phyloP scores from a whole-genome alignment of 2,888 invertebrate genomes.

The Ophioninae sp. region DNA sequence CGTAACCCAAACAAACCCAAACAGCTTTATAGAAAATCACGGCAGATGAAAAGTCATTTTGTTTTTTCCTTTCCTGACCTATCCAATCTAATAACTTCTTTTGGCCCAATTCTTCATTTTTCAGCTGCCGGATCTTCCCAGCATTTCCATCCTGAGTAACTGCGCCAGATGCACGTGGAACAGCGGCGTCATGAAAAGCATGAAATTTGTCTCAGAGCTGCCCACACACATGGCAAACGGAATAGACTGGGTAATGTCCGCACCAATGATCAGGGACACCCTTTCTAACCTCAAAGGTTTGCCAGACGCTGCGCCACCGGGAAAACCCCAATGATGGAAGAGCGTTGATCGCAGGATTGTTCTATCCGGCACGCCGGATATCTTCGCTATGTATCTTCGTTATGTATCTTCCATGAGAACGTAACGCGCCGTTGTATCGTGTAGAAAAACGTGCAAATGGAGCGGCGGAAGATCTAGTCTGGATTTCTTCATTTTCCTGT shows the following conservation, averaged over 20 bases:
- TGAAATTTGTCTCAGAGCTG: conserved; percentile 70
- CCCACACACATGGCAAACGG: conserved; percentile 70
- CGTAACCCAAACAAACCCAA: too few relatives aligned
- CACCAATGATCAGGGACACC: conserved; percentile 42
- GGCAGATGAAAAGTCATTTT: too few relatives aligned
- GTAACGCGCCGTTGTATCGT: background rate
- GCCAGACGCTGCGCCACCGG: conserved; percentile 26
- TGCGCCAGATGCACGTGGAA: conserved; percentile 71
- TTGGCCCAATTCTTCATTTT: background rate
- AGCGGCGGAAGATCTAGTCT: background rate
- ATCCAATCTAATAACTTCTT: background rate
- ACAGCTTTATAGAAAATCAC: too few relatives aligned
- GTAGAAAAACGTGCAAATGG: conserved; percentile 11
- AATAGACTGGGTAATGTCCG: conserved; percentile 57
- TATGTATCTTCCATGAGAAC: background rate
- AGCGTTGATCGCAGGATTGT: conserved; percentile 9
- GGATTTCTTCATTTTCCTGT: background rate
- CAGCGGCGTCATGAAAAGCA: conserved; percentile 69
- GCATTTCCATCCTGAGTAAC: conserved; percentile 60
- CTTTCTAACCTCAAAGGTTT: conserved; percentile 40
- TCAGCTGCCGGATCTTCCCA: conserved; percentile 72
- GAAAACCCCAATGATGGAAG: conserved; percentile 41
- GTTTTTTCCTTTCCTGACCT: too few relatives aligned
- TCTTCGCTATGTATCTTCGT: background rate
- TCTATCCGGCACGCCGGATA: background rate